Evolutionary conservation across 2,797 vertebrate species (phyloP).

Genomic region (Cirrhinus molitorella): DNA sequence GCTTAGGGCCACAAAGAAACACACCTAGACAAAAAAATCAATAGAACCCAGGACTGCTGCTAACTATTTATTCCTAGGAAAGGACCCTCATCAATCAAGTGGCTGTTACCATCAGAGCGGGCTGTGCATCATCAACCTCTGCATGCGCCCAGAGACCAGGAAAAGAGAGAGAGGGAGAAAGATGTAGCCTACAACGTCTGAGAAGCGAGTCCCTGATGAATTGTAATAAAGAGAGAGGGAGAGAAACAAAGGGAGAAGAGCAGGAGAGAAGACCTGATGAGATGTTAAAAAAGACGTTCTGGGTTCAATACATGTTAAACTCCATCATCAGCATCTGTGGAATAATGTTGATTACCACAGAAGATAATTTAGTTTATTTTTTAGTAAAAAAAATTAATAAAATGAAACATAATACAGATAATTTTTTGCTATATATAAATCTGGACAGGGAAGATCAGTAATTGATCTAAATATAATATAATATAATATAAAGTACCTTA

Average conservation of each 20-base stretch:
- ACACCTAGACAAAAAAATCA: slow-evolving; percentile 82
- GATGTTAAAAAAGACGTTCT: not conserved
- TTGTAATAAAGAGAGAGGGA: slow-evolving; percentile 36
- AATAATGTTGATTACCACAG: slow-evolving; percentile 38
- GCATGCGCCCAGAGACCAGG: slow-evolving; percentile 53
- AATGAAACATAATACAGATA: too few species aligned
- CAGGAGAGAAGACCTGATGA: not conserved
- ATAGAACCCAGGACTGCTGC: slow-evolving; percentile 72
- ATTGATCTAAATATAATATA: not conserved
- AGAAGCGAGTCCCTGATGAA: slow-evolving; percentile 34
- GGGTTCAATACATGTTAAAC: not conserved
- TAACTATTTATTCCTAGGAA: slow-evolving; percentile 78
- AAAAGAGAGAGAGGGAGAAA: not conserved
- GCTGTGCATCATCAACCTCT: slow-evolving; percentile 73
- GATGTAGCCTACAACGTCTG: slow-evolving; percentile 29
- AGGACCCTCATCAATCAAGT: slow-evolving; percentile 80
- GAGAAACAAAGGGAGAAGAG: slow-evolving; percentile 12
- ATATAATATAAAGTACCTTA: too few species aligned
- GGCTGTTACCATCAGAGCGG: slow-evolving; percentile 78
- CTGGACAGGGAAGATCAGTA: not conserved
- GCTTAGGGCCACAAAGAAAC: slow-evolving; percentile 74
- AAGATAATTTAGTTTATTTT: not conserved
- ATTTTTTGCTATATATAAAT: too few species aligned
- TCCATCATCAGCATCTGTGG: not conserved
- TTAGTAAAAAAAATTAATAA: not conserved